Evolutionary conservation across 2,888 invertebrate species (phyloP).

Genomic region (Sipha maydis): DNA sequence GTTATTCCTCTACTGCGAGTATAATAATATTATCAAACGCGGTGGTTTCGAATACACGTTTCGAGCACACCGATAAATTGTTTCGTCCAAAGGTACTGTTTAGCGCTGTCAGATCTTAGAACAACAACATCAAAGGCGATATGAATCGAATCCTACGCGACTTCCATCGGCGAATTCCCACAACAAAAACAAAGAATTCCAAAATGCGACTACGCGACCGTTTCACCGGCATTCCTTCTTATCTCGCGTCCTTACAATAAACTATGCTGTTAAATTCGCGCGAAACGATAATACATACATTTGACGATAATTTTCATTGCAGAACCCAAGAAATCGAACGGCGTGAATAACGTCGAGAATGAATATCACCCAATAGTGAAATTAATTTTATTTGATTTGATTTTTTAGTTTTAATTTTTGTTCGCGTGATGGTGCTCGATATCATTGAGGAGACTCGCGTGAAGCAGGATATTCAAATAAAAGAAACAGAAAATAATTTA

Average conservation of each 20-base stretch:
- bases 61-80: not conserved
- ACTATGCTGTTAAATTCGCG: not conserved
- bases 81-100: not conserved
- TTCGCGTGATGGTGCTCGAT: too few relatives aligned
- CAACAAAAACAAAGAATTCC: not conserved
- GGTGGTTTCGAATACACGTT: not conserved
- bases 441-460: too few relatives aligned
- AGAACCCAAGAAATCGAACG: too few relatives aligned
- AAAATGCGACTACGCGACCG: not conserved
- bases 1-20: too few relatives aligned
- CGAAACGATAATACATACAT: not conserved
- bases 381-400: too few relatives aligned
- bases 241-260: not conserved
- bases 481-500: too few relatives aligned
- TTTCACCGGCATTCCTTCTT: not conserved
- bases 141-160: not conserved
- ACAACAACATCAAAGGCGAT: not conserved
- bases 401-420: too few relatives aligned
- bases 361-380: too few relatives aligned
- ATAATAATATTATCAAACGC: too few relatives aligned
- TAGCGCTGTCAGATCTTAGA: not conserved
- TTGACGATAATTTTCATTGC: not conserved
- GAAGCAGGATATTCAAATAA: too few relatives aligned
- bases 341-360: too few relatives aligned
- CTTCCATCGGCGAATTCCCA: not conserved